Base-by-base conservation (phyloP, 2,113 vertebrate genomes). In the Nesospiza acunhae region DNA sequence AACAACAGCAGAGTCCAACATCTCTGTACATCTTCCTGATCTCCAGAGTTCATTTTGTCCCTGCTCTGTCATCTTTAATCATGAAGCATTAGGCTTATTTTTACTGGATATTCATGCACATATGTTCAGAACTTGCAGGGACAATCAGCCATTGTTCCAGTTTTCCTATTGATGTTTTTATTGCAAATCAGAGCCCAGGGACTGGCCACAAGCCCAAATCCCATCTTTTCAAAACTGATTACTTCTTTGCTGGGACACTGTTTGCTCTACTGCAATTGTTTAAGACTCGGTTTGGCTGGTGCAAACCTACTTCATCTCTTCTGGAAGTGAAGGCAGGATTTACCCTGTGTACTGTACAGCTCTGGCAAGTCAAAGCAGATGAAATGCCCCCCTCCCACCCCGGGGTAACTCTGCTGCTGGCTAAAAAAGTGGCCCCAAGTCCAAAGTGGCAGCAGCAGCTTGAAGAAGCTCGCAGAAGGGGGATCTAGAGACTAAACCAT, bases 11-110 rank as follows among this genome's bases (percentile, higher is more conserved):
- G 58, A 90, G 67, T 84, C 90, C 95, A 89, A 46, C 80, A 82
- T 95, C 91, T 85, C 26, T 44, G 80, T 87, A 56, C 76, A 74
- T 93, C 90, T 94, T 94, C 89, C 92, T 78, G 83, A 95, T 96
- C 90, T 94, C 96, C 89, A 96, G 66, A 92, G 93, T 97, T 87
- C 93, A 63, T 96, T 97, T 95, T 94, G 73, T 93, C 94, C 85
- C 91, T 63, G 21, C 90, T 94, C 91, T 97, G 96, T 93, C 97
- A 96, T 95, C 42, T 96, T 91, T 97, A 97, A 98, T 98, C 94
- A 96, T 21, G 56, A 96, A 94, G 84, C 87, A 94, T 90, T 84
- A 96, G 58, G 74, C 21, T 95, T 96, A 95, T 96, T 96, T 58
- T 62, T 93, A 84, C 81, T 96, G 86, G 85, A 96, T 96, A 47